Conservation (phyloP, 2,113 vertebrate species). For the Microcebus murinus region DNA sequence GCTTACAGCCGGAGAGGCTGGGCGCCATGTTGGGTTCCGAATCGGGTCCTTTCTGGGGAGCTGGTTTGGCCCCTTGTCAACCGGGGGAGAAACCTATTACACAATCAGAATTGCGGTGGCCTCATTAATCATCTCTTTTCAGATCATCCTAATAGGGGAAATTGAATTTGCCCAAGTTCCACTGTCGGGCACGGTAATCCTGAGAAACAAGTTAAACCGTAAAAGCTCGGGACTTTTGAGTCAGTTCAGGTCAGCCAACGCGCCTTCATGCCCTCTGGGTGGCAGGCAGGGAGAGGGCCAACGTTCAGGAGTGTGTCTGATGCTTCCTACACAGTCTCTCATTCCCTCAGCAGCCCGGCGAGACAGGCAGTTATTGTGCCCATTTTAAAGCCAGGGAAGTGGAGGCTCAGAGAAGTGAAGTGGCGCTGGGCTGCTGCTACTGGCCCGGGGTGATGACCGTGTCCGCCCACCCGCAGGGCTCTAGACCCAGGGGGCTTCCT, state of each 20-base stretch:
- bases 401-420: not conserved
- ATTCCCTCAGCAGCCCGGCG: not conserved
- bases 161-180: slow-evolving; percentile 20
- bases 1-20: not conserved
- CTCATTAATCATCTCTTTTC: not conserved
- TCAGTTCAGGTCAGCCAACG: not conserved
- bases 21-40: not conserved
- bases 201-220: not conserved
- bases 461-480: not conserved
- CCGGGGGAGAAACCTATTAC: not conserved
- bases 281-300: not conserved
- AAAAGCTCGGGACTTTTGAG: not conserved
- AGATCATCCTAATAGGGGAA: not conserved
- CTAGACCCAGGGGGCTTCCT: not conserved
- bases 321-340: not conserved
- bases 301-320: not conserved
- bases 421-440: not conserved
- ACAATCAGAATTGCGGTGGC: not conserved
- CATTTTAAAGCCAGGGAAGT: not conserved
- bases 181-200: not conserved
- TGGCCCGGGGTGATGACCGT: not conserved
- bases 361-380: not conserved
- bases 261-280: not conserved
- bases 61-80: not conserved
- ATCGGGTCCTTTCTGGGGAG: not conserved